Evolutionary conservation across 1,140 invertebrate species (phyloP), one percentile per base, ranked within the genome.

Genomic region (Lepidurus arcticus): DNA sequence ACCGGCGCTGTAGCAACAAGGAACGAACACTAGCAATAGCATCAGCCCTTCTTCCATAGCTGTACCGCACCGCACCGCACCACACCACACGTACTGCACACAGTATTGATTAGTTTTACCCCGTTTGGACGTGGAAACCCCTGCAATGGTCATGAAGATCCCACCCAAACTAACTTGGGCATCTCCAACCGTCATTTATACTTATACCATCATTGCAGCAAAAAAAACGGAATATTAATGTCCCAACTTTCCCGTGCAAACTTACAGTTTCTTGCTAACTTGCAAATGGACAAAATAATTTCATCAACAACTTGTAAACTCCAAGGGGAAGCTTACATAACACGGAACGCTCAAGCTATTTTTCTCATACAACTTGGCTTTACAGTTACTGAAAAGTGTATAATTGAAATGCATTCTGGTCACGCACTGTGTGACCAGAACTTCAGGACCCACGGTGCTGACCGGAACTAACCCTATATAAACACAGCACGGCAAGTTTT

Each of bases 141-240:
- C 21, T 65, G 53, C 53, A 65, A 65, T 65, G 53, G 53, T 21
- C 53, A 65, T 65, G 53, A 65, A n/a, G 53, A 65, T 65, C 53
- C 53, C 21, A n/a, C 21, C 53, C 16, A 65, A 53, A 13, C 21
- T 13, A 65, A 65, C 53, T 65, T 65, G 53, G 53, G 53, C 21
- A 65, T 65, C 53, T 65, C 21, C 13, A 9, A 65, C 21, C 16
- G 13, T 65, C 16, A 7, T 21, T 65, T 65, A n/a, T 65, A 13
- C 21, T n/a, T 65, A 9, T 65, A 21, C 53, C 21, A 65, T n/a
- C 21, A 65, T 21, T 65, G 21, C 2, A 13, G 53, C 8, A 8
- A 65, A 65, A 16, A 21, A 65, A 9, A 21, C 16, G 7, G 21
- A n/a, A 16, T n/a, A 16, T 21, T 11, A 47, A 47, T 11, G 13